Evolutionary conservation across 1,140 invertebrate species (phyloP).

Genomic region (Drosophila lacertosa): DNA sequence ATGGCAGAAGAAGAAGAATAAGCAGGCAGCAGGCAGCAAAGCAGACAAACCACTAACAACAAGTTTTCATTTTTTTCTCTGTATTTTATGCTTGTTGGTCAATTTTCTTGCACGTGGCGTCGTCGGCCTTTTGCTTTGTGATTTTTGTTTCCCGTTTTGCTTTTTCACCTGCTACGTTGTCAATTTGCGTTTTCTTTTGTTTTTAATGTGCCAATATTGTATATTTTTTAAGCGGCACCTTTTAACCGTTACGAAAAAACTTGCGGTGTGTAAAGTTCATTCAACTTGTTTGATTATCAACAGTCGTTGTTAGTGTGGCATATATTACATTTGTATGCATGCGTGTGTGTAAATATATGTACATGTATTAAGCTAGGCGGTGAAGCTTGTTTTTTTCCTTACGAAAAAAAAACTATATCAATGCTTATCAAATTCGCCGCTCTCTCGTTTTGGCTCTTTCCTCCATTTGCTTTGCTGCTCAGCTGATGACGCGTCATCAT

Average conservation of each 20-base stretch:
- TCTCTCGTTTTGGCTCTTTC: neutral
- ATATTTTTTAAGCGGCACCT: slow-evolving; percentile 6
- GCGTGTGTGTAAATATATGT: slow-evolving; percentile 6
- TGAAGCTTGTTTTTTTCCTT: neutral
- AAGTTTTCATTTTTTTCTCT: slow-evolving; percentile 15
- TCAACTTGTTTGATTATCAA: slow-evolving; percentile 54
- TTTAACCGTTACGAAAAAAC: slow-evolving; percentile 8
- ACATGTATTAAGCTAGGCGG: neutral
- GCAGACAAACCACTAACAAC: slow-evolving; percentile 29
- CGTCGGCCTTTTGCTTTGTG: slow-evolving; percentile 1
- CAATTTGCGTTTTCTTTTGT: slow-evolving; percentile 23
- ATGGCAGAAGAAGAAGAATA: slow-evolving; percentile 20
- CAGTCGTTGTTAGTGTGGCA: slow-evolving; percentile 15
- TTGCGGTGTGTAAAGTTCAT: slow-evolving; percentile 49
- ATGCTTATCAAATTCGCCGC: slow-evolving; percentile 31
- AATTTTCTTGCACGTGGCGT: slow-evolving; percentile 67
- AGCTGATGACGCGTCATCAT: slow-evolving; percentile 57
- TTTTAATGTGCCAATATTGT: neutral
- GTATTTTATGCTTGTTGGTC: slow-evolving; percentile 19
- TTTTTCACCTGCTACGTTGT: slow-evolving; percentile 34
- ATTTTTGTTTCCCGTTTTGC: slow-evolving; percentile 13
- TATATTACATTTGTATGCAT: slow-evolving; percentile 15
- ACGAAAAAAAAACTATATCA: slow-evolving; percentile 8
- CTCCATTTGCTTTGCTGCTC: slow-evolving; percentile 7
- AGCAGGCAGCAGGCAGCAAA: neutral